phyloP scores from a whole-genome alignment of 2,797 vertebrate genomes.

The Sebastes minor region DNA sequence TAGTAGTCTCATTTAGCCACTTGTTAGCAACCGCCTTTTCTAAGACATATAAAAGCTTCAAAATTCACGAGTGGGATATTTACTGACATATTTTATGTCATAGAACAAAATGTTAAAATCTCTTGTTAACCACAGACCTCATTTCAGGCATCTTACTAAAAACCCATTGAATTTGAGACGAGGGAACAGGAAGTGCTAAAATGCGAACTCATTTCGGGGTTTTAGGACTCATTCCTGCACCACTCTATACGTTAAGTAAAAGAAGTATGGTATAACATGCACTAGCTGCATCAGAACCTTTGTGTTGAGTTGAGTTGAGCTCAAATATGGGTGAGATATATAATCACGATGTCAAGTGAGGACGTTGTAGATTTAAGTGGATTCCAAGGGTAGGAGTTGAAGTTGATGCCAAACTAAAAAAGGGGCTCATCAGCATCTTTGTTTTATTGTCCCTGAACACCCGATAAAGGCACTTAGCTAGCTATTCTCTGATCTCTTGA shows the following conservation, averaged over 20 bases:
- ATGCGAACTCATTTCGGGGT: no score
- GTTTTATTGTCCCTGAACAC: conserved; percentile 51
- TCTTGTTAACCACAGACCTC: no score
- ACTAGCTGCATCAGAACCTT: conserved; percentile 4
- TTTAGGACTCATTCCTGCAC: no score
- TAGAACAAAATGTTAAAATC: no score
- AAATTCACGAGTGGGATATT: no score
- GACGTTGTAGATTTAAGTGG: conserved; percentile 21
- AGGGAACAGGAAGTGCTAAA: no score
- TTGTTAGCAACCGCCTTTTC: no score
- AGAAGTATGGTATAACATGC: not conserved
- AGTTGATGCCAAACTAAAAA: conserved; percentile 39
- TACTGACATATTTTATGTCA: no score
- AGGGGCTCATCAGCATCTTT: conserved; percentile 56
- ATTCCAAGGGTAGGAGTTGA: conserved; percentile 48
- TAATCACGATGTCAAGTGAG: conserved; percentile 29
- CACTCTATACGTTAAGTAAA: not conserved
- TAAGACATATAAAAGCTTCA: no score
- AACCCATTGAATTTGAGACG: no score
- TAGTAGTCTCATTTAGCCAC: no score
- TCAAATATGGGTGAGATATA: conserved; percentile 36
- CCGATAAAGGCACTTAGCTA: conserved; percentile 50
- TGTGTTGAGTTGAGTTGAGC: conserved; percentile 24
- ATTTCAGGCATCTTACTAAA: no score
- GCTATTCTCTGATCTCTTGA: conserved; percentile 47